Base-by-base conservation (phyloP, 2,113 vertebrate species). In the Hypanus sabinus region DNA sequence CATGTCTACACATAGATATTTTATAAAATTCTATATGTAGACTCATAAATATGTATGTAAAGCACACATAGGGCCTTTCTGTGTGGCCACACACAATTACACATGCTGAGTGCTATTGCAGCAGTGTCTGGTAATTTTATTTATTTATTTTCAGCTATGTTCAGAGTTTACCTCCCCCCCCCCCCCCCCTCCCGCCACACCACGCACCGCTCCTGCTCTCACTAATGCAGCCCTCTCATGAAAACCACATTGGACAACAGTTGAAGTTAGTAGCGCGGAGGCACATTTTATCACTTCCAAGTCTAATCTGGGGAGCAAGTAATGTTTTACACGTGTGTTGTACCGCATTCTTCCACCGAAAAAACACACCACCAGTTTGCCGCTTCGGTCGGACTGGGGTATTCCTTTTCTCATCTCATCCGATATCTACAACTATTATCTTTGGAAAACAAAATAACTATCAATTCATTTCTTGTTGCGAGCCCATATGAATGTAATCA, bases 71-170 rank as follows among this genome's bases (percentile, higher is more conserved):
- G 60, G 18, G 60, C 57, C 55, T 90, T 90, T 20, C 85, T 90
- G 85, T 68, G 57, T 90, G 85, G 85, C 85, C 85, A 90, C 30
- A n/a, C 85, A 90, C 30, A 65, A 90, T 90, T 65, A 68, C 30
- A 90, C 60, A 65, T 20, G 85, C 60, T 90, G 60, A 90, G 85
- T 68, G 85, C 85, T 65, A 88, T 65, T 88, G 85, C 85, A 88
- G 57, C n/a, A 62, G 85, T 65, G 85, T 88, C 85, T 90, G 14
- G 60, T 60, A 65, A 36, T 90, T 62, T 65, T 90, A 90, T 90
- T 90, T 90, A 62, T 90, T 90, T 90, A 68, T 68, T 90, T 90
- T 90, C 33, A 90, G 30, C 85, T 65, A 62, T 68, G n/a, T 30
- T 16, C 85, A 62, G 10, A 30, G 83, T 60, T 87, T 87, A 30